Percentiles rank a stretch among this genome's conserved stretches.
These are phyloP conservation scores for Hirtodrosophila duncani DNA, from an alignment of 2,888 invertebrate genomes.

Conservation along the genomic window DNA sequence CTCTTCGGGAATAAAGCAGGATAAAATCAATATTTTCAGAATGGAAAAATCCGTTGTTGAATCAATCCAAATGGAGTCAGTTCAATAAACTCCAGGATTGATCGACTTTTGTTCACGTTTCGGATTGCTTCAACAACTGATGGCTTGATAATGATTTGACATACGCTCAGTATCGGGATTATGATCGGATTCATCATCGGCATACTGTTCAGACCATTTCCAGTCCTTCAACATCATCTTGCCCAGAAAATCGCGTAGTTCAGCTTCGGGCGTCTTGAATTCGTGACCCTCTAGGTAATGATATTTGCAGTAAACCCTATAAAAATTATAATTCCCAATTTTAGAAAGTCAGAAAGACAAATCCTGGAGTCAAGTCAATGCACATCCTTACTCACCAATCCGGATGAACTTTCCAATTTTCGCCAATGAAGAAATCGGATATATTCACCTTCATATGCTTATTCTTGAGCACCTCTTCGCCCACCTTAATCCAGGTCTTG, in stretches of 20 bases:
- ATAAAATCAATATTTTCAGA: too few relatives aligned
- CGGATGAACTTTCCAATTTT: conserved; percentile 89
- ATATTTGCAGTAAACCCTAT: conserved; percentile 91
- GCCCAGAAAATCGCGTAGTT: conserved; percentile 86
- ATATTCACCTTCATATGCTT: conserved; percentile 84
- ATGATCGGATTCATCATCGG: conserved; percentile 73
- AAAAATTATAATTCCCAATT: conserved; percentile 2
- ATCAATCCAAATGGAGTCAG: too few relatives aligned
- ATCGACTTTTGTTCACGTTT: too few relatives aligned
- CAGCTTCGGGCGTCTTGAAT: conserved; percentile 85
- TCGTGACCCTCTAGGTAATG: conserved; percentile 89
- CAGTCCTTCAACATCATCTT: conserved; percentile 82
- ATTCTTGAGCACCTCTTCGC: conserved; percentile 86
- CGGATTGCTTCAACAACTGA: too few relatives aligned
- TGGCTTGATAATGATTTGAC: too few relatives aligned
- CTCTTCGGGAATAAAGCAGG: too few relatives aligned
- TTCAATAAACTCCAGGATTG: too few relatives aligned
- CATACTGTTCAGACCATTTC: conserved; percentile 83
- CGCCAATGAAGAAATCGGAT: conserved; percentile 85
- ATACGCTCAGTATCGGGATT: conserved; percentile 73
- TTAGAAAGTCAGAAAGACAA: neutral
- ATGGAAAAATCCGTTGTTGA: too few relatives aligned
- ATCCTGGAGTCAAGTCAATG: fast-evolving
- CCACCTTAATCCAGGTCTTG: conserved; percentile 82
- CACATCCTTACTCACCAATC: conserved; percentile 83